Conservation (phyloP, 2,113 vertebrate species). For the Mesembrinibis cayennensis region DNA sequence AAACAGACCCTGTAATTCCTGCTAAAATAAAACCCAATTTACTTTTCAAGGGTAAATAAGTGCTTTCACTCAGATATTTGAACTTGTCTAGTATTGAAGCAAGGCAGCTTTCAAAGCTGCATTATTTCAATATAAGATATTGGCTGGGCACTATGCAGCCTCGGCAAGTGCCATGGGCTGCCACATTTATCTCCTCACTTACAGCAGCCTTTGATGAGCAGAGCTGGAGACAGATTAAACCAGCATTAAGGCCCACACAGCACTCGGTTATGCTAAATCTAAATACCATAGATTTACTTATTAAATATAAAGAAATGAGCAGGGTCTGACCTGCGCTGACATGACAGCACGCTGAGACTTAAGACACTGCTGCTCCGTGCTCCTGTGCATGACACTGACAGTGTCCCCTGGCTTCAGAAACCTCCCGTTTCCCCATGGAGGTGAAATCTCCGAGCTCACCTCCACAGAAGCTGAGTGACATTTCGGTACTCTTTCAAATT, state of each 20-base stretch:
- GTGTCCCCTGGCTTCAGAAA: neutral
- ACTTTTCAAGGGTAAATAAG: neutral
- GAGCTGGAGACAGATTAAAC: neutral
- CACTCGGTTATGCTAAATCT: neutral
- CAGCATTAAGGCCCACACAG: neutral
- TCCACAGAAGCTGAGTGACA: neutral
- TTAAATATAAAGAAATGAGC: neutral
- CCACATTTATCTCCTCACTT: neutral
- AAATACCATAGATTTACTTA: neutral
- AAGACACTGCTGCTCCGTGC: neutral
- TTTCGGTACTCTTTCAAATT: neutral
- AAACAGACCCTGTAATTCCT: neutral
- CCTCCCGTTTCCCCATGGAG: fast-evolving
- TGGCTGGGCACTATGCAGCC: neutral
- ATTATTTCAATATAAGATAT: neutral
- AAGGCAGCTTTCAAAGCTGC: neutral
- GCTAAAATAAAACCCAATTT: neutral
- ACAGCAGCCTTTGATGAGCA: neutral
- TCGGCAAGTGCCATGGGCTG: neutral
- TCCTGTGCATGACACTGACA: fast-evolving
- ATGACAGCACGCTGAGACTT: neutral
- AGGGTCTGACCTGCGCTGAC: neutral
- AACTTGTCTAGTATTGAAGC: neutral
- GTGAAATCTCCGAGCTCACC: neutral
- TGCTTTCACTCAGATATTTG: neutral